Percentiles rank a stretch among this genome's conserved stretches.
Evolutionary conservation across 1,140 invertebrate species (phyloP).

Genomic region (Sarcophaga peregrina): DNA sequence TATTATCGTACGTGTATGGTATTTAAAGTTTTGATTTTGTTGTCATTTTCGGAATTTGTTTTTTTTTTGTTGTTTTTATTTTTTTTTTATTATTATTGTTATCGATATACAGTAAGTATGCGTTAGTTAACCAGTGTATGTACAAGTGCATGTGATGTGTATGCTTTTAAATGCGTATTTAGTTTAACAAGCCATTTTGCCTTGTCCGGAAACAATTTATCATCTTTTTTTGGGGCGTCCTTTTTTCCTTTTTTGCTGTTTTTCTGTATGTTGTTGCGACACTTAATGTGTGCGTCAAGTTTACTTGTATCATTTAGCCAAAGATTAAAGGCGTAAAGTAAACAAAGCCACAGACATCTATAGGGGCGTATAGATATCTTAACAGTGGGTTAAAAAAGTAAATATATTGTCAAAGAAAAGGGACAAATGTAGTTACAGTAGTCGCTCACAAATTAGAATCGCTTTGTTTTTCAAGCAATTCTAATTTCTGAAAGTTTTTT

Average conservation of each 20-base stretch:
- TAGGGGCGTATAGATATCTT: not conserved
- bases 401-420: no score
- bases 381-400: no score
- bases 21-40: not conserved
- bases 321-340: constrained; percentile 32
- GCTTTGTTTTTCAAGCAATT: no score
- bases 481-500: no score
- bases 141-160: not conserved
- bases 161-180: not conserved
- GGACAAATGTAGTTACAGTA: no score
- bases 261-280: not conserved
- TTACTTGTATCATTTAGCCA: constrained; percentile 33
- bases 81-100: not conserved
- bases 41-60: not conserved
- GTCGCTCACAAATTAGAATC: no score
- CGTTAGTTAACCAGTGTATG: not conserved
- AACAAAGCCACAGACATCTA: not conserved
- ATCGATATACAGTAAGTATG: not conserved
- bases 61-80: not conserved
- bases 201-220: constrained; percentile 27
- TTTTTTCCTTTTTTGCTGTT: no score
- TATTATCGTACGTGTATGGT: not conserved
- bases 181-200: constrained; percentile 24
- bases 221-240: not conserved
- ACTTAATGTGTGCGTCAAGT: constrained; percentile 6